Base-by-base conservation (phyloP, 30 jellyfish, hydroid and myxozoan species). In the Cassiopea xamachana region DNA sequence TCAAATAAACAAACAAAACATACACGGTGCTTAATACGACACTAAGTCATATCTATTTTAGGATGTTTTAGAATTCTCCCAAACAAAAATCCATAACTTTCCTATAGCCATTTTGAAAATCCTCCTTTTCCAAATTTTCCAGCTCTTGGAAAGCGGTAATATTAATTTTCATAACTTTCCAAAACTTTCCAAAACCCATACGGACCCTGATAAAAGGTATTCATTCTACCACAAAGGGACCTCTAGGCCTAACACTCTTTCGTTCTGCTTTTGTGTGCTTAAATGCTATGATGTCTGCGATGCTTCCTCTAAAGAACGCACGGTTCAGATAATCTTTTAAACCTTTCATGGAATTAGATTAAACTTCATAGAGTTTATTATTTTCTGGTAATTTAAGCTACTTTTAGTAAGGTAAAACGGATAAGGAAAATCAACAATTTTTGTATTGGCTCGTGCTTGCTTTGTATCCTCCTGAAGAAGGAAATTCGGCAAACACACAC, bases 401-500 rank as follows among this genome's bases (percentile, higher is more conserved):
- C 87, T 43, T 49, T 78, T 48, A 78, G 75, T 78, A 7, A 78
- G 87, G n/a, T 60, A 59, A 45, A 78, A 59, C 58, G 87, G 75
- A 78, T 48, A 78, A 78, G 51, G 87, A 27, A 46, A 59, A 19
- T 78, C 62, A 75, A 64, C 62, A 75, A 75, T 75, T 69, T 27
- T 39, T 78, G 73, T 15, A 39, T 78, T 39, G 87, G 51, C 74
- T 55, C 87, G 71, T 78, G 87, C 50, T 78, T 12, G 49, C 51
- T 48, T 78, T 78, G 87, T 78, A 5, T 78, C 19, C 48, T 19
- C 16, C 48, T 12, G 71, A 78, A 78, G 87, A 78, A 78, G 87
- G 87, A 78, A 78, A 78, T 78, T 78, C 87, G 87, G 87, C 74
- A 59, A 78, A 60, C 2, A 78, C 87, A 78, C 87, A 78, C 87